Evolutionary conservation across 2,888 invertebrate genomes (phyloP).

Genomic region (Netelia virgata): DNA sequence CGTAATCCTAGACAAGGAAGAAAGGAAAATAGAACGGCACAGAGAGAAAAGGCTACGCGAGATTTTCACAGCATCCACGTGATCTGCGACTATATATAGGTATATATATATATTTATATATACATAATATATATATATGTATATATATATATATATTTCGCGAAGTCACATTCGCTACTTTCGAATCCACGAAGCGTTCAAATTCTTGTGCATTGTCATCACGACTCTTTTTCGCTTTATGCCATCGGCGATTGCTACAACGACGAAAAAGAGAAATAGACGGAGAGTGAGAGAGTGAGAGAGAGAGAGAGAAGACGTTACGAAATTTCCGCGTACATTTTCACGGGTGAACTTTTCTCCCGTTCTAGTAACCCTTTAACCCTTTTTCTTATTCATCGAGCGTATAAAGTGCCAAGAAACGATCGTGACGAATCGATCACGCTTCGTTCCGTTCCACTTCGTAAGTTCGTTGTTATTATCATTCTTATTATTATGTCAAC

Average conservation of each 20-base stretch:
- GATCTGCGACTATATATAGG: neutral
- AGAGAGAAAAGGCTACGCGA: neutral
- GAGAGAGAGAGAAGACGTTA: neutral
- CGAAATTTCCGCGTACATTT: neutral
- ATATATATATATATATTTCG: neutral
- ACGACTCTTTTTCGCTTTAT: constrained; percentile 33
- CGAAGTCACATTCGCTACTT: neutral
- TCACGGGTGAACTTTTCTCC: neutral
- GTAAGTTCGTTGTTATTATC: neutral
- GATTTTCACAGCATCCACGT: neutral
- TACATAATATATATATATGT: no score
- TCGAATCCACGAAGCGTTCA: constrained; percentile 26
- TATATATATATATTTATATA: neutral
- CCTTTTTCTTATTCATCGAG: constrained; percentile 44
- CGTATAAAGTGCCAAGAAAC: constrained; percentile 31
- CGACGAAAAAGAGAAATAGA: neutral
- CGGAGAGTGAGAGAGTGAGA: neutral
- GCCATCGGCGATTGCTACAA: constrained; percentile 23
- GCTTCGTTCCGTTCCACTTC: constrained; percentile 1
- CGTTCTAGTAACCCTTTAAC: neutral
- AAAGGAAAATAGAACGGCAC: constrained; percentile 1
- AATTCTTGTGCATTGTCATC: constrained; percentile 51
- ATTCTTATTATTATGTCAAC: no score
- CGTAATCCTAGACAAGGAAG: constrained; percentile 25
- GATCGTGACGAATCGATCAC: constrained; percentile 33